Conservation (phyloP, 2,797 vertebrate species). For the Miichthys miiuy region DNA sequence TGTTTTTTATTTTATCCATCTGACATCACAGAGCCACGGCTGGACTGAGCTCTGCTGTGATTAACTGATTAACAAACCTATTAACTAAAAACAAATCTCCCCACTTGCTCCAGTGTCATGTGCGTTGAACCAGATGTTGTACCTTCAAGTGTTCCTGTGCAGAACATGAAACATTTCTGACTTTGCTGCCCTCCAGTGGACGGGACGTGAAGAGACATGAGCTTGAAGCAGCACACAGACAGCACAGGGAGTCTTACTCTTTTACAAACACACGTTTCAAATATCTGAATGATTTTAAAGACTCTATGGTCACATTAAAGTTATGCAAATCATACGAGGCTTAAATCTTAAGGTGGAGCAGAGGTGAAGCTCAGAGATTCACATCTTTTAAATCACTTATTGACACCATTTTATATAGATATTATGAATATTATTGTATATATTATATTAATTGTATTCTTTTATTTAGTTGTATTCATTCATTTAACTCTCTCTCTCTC, state of each 20-base stretch:
- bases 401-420: too few relatives aligned
- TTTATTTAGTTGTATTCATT: too few relatives aligned
- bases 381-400: too few relatives aligned
- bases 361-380: too few relatives aligned
- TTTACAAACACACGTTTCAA: background rate
- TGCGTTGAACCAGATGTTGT: background rate
- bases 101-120: background rate
- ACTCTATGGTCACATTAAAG: background rate
- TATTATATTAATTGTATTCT: too few relatives aligned
- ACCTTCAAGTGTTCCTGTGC: background rate
- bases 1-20: background rate
- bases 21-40: background rate
- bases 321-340: too few relatives aligned
- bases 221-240: background rate
- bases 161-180: background rate
- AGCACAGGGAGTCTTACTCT: background rate
- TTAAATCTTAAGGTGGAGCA: too few relatives aligned
- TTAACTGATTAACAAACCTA: background rate
- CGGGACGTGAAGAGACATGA: background rate
- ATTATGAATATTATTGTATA: too few relatives aligned
- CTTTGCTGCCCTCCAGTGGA: slow-evolving; percentile 28
- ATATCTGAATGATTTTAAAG: background rate
- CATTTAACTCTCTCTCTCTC: too few relatives aligned
- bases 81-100: background rate
- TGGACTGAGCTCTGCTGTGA: background rate